Base-by-base conservation (phyloP, 2,113 vertebrate genomes). In the Protomyctophum bolini region DNA sequence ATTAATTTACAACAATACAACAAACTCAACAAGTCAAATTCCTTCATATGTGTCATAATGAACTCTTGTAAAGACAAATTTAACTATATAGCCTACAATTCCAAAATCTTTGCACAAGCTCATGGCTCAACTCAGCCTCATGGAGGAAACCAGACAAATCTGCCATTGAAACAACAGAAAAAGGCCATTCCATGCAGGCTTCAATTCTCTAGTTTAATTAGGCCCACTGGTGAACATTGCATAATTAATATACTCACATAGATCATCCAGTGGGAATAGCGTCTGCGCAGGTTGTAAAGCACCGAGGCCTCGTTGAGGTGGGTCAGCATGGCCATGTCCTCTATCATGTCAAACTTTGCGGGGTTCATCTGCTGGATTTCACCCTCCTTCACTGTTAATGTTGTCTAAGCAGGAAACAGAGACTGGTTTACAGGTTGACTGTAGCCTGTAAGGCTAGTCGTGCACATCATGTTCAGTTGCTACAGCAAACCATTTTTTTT, bases 321-420 rank as follows among this genome's bases (percentile, higher is more conserved):
- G 0, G 96, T 98, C 91, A 98, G 92, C 96, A 97, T 97, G 83
- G 95, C 95, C 96, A 97, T 96, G 92, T 98, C 97, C 88, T 98
- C 96, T 0, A 96, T 94, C 93, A 96, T 93, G 88, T 97, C 96
- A 0, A 94, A 98, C 77, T 97, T 97, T 0, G 95, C 96, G 0
- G 97, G 96, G 77, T 97, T 98, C 95, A 97, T 96, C 81, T 93
- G 90, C 88, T 98, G 96, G 77, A 97, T 7, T 15, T 97, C 96
- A 0, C 90, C 87, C 6, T 96, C 95, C 47, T 95, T 95, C 65
- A 96, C 92, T 0, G 88, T 93, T 69, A 94, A 71, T 0, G 2
- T 41, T 41, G 33, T 41, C 33, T 41, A 41, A 4, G 21, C 3
- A 41, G 33, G 33, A 41, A 41, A 41, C 33, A 41, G 33, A 41